phyloP scores from a whole-genome alignment of 2,888 invertebrate species.

The Smittia sp. region DNA sequence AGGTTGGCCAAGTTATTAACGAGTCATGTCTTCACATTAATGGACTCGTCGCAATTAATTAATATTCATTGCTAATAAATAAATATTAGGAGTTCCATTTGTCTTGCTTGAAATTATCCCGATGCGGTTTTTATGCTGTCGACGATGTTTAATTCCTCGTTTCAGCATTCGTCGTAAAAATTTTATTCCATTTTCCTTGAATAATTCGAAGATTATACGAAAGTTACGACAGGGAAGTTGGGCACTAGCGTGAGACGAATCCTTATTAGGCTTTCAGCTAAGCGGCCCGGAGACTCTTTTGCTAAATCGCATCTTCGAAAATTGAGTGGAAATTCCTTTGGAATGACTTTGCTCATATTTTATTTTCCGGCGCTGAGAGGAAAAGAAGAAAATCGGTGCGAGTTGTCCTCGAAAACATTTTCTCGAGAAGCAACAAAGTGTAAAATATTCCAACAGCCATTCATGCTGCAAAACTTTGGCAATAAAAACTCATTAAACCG shows the following conservation, averaged over 20 bases:
- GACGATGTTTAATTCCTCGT: slow-evolving; percentile 13
- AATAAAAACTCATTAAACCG: slow-evolving; percentile 40
- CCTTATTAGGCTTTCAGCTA: too few species aligned
- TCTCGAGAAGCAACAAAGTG: slow-evolving; percentile 33
- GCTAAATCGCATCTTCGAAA: not conserved
- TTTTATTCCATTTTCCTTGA: not conserved
- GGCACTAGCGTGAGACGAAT: too few species aligned
- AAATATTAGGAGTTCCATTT: not conserved
- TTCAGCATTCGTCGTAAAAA: not conserved
- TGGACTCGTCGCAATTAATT: slow-evolving; percentile 20
- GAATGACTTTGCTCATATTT: not conserved
- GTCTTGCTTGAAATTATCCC: not conserved
- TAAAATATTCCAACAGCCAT: slow-evolving; percentile 24
- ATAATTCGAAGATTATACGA: not conserved
- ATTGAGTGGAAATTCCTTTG: not conserved
- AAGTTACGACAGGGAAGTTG: too few species aligned
- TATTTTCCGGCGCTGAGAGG: not conserved
- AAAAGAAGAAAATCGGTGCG: slow-evolving; percentile 10
- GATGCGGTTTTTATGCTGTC: not conserved
- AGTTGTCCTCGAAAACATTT: not conserved
- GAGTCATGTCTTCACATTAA: not conserved
- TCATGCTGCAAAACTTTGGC: slow-evolving; percentile 27
- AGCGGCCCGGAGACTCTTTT: too few species aligned
- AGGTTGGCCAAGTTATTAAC: not conserved
- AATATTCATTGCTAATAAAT: slow-evolving; percentile 25